phyloP scores from a whole-genome alignment of 2,113 vertebrate genomes.

The Progne subis region DNA sequence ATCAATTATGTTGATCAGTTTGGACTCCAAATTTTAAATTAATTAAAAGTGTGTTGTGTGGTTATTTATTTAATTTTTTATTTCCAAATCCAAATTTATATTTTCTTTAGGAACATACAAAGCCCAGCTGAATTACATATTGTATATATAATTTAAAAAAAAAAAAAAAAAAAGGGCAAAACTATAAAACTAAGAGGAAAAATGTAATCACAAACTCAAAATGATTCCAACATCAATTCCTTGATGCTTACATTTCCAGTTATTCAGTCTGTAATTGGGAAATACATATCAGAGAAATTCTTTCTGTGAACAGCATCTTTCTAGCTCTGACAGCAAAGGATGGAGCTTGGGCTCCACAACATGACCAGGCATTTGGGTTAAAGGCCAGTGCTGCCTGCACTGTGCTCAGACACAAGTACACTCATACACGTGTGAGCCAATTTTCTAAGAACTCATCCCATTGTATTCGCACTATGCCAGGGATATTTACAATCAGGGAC shows the following conservation, averaged over 20 bases:
- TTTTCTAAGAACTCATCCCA: not conserved
- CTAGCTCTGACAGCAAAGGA: not conserved
- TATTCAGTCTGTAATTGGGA: not conserved
- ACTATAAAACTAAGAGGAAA: fast-evolving
- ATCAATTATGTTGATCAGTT: not conserved
- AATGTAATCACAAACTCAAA: not conserved
- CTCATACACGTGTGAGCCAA: not conserved
- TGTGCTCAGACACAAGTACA: not conserved
- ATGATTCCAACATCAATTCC: not conserved
- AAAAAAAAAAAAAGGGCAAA: not conserved
- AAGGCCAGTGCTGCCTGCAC: not conserved
- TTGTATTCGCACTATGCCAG: not conserved
- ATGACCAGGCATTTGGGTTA: too few relatives aligned
- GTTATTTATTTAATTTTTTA: not conserved
- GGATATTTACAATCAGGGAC: not conserved
- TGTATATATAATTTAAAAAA: too few relatives aligned
- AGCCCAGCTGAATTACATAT: not conserved
- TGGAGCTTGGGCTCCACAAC: not conserved
- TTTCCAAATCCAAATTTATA: not conserved
- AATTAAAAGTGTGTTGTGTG: not conserved
- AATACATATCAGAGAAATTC: not conserved
- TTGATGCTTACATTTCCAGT: not conserved
- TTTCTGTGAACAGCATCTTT: not conserved
- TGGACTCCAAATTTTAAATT: not conserved
- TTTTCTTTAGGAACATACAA: not conserved